phyloP scores from a whole-genome alignment of 2,888 invertebrate genomes.

The Ochropleura plecta region DNA sequence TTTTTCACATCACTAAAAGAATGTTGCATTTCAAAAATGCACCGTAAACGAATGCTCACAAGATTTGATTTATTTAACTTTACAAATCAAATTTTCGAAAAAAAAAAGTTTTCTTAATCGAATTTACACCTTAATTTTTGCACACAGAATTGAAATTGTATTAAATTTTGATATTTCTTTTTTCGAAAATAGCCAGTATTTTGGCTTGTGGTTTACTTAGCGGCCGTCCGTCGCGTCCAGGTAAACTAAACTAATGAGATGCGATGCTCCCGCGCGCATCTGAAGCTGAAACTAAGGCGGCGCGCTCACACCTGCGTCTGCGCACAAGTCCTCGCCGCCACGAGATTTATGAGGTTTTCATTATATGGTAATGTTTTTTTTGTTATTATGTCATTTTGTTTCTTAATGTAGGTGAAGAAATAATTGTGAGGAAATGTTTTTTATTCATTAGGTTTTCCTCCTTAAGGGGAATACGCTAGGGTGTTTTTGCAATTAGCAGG shows the following conservation, averaged over 20 bases:
- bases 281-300: slow-evolving; percentile 74
- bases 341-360: slow-evolving; percentile 17
- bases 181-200: slow-evolving; percentile 32
- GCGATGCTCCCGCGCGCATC: slow-evolving; percentile 66
- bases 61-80: neutral
- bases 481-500: too few species aligned
- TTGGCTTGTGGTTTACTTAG: slow-evolving; percentile 53
- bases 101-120: neutral
- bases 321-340: slow-evolving; percentile 25
- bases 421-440: neutral
- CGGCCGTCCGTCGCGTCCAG: slow-evolving; percentile 72
- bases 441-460: neutral
- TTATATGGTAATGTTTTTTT: neutral
- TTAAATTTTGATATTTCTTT: slow-evolving; percentile 17
- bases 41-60: slow-evolving; percentile 29
- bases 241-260: slow-evolving; percentile 72
- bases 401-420: neutral
- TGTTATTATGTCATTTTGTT: too few species aligned
- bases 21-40: slow-evolving; percentile 21
- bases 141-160: slow-evolving; percentile 32
- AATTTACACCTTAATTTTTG: slow-evolving; percentile 43
- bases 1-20: slow-evolving; percentile 51
- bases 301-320: slow-evolving; percentile 58
- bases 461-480: neutral
- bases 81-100: slow-evolving; percentile 2